Evolutionary conservation across 2,113 vertebrate species (phyloP).

Genomic region (Atrichornis clamosus): DNA sequence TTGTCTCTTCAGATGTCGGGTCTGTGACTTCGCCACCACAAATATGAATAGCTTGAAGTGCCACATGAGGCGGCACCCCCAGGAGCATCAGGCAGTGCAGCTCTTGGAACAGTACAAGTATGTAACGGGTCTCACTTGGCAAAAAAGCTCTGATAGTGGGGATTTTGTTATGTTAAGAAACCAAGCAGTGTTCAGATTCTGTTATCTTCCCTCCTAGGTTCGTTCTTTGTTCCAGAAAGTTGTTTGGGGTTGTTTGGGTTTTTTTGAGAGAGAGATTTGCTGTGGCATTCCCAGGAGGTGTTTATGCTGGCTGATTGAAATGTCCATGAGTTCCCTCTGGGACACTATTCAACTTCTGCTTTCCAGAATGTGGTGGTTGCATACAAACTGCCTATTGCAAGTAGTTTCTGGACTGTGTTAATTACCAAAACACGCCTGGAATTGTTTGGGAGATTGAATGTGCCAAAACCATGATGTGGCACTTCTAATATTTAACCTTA

Average conservation of each 20-base stretch:
- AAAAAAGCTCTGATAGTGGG: background rate
- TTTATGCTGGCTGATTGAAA: background rate
- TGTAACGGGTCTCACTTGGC: conserved; percentile 12
- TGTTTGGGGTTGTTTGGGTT: background rate
- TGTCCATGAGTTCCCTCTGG: background rate
- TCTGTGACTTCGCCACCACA: conserved; percentile 87
- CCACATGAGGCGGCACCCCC: conserved; percentile 85
- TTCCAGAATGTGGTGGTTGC: background rate
- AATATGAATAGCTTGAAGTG: conserved; percentile 90
- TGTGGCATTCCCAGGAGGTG: background rate
- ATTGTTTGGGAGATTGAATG: background rate
- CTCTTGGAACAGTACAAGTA: conserved; percentile 87
- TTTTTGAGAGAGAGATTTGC: background rate
- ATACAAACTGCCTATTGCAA: background rate
- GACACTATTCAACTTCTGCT: background rate
- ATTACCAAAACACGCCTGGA: background rate
- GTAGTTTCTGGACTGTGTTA: background rate
- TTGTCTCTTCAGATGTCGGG: conserved; percentile 74
- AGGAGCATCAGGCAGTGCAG: conserved; percentile 86
- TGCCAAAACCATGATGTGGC: background rate
- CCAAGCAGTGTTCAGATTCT: background rate
- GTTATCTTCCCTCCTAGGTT: background rate
- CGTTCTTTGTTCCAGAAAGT: background rate
- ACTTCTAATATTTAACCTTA: background rate
- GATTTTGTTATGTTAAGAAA: background rate